These are phyloP conservation scores for Tupiocoris notatus DNA, from an alignment of 2,888 invertebrate species.

Conservation along the genomic window DNA sequence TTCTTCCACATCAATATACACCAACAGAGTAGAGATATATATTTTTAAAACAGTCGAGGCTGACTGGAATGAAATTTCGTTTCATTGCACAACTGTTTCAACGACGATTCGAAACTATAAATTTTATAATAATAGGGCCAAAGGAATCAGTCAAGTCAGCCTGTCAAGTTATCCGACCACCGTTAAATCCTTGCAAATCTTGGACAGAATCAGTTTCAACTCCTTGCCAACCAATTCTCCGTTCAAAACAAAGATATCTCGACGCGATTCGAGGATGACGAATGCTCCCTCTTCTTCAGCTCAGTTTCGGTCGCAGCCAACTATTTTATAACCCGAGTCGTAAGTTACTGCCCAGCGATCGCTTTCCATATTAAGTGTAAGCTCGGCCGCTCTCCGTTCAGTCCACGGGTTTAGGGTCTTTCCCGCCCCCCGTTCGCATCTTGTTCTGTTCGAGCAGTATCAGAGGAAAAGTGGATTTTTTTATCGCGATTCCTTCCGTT, in stretches of 20 bases:
- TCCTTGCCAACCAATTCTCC: background rate
- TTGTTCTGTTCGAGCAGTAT: background rate
- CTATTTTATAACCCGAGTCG: constrained; percentile 15
- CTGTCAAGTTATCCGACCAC: no score
- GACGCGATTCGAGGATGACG: no score
- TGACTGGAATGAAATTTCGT: no score
- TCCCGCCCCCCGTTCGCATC: background rate
- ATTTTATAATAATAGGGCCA: no score
- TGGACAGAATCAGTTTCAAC: background rate
- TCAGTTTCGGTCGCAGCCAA: background rate
- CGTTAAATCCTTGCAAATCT: no score
- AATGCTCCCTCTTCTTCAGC: background rate
- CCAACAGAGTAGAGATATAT: no score
- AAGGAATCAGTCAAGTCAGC: no score
- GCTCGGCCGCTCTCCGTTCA: background rate
- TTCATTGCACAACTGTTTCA: no score
- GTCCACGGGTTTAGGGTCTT: background rate
- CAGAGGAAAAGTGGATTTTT: background rate
- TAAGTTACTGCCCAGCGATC: constrained; percentile 7
- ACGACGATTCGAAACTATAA: no score
- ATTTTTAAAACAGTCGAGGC: no score
- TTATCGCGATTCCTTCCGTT: background rate
- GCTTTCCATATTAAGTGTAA: constrained; percentile 22
- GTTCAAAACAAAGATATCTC: background rate
- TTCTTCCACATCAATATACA: no score